Conservation (phyloP, 2,888 invertebrate genomes). For the Drosophila yooni region DNA sequence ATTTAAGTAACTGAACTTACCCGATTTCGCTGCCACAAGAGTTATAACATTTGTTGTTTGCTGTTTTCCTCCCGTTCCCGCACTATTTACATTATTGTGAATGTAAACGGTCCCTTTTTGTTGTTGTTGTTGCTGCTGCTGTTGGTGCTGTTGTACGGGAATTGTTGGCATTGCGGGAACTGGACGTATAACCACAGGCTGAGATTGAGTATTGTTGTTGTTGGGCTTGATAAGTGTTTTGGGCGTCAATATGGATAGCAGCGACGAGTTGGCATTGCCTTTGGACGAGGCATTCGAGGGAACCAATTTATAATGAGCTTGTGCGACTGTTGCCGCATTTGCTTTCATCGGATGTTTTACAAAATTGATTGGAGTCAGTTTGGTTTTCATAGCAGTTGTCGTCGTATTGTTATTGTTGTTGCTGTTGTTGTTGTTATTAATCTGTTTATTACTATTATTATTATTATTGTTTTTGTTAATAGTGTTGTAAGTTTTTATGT, state of each 20-base stretch:
- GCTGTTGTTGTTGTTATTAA: slow-evolving; percentile 20
- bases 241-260: slow-evolving; percentile 39
- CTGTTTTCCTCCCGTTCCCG: slow-evolving; percentile 12
- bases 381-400: slow-evolving; percentile 29
- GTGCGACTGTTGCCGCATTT: slow-evolving; percentile 18
- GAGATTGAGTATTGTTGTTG: slow-evolving; percentile 24
- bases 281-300: slow-evolving; percentile 19
- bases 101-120: slow-evolving; percentile 24
- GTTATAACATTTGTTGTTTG: slow-evolving; percentile 16
- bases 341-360: slow-evolving; percentile 40
- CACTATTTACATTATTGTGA: not conserved
- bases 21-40: slow-evolving; percentile 23
- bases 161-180: slow-evolving; percentile 9
- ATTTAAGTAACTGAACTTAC: slow-evolving; percentile 38
- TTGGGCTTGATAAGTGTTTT: slow-evolving; percentile 35
- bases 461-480: slow-evolving; percentile 9
- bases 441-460: slow-evolving; percentile 18
- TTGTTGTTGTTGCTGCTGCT: slow-evolving; percentile 13
- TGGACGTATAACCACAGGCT: slow-evolving; percentile 33
- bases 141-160: not conserved
- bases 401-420: slow-evolving; percentile 19
- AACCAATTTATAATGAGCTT: slow-evolving; percentile 49
- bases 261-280: slow-evolving; percentile 35
- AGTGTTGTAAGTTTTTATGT: slow-evolving; percentile 21
- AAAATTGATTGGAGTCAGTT: slow-evolving; percentile 47